A percentile compares a stretch with the other conserved stretches of the same genome.
These are phyloP conservation scores for Noctua pronuba DNA, from an alignment of 2,888 invertebrate genomes.

Conservation along the genomic window DNA sequence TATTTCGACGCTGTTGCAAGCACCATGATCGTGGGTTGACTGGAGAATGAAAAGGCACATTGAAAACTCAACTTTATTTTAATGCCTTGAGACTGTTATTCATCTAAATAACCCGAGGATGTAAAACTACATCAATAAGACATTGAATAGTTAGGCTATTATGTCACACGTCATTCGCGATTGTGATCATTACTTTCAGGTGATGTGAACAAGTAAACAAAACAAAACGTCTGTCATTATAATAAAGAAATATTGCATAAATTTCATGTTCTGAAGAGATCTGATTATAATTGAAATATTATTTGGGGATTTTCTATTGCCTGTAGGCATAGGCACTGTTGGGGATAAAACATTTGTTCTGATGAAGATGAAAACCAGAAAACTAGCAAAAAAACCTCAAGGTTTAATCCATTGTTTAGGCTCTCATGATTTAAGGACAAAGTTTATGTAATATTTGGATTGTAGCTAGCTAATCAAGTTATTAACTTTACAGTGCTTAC, in stretches of 20 bases:
- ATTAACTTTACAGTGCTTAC: neutral
- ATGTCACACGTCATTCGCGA: neutral
- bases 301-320: neutral
- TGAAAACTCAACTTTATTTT: neutral
- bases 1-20: too few relatives aligned
- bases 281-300: neutral
- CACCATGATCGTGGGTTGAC: too few relatives aligned
- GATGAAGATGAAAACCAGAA: neutral
- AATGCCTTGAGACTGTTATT: neutral
- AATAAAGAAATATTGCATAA: neutral
- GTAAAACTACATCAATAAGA: constrained; percentile 10
- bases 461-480: neutral
- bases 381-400: neutral
- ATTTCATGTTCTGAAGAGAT: neutral
- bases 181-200: constrained; percentile 14
- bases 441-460: neutral
- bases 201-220: constrained; percentile 10
- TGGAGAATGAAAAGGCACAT: neutral
- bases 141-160: constrained; percentile 3
- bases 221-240: neutral
- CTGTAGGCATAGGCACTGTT: too few relatives aligned
- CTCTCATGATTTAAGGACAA: neutral
- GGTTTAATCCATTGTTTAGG: neutral
- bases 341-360: neutral
- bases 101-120: neutral